Base-by-base conservation (phyloP, 2,797 vertebrate genomes). In the Rhinichthys osculus region DNA sequence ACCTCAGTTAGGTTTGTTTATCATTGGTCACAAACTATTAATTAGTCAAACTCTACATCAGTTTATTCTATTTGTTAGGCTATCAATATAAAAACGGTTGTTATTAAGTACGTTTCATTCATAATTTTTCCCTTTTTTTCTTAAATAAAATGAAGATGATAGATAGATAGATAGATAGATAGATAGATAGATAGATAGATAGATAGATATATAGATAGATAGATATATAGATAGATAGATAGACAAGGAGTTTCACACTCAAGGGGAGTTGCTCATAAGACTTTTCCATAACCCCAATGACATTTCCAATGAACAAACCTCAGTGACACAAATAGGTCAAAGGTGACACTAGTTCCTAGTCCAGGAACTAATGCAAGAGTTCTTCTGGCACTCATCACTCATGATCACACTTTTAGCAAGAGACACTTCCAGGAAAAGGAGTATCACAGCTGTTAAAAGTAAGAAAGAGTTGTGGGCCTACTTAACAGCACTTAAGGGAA, bases 341-440 rank as follows among this genome's bases (percentile, higher is more conserved):
- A 82, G 72, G 44, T 87, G 47, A 82, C n/a, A 8, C 7, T 17
- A 7, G 70, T 17, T 50, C 5, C 47, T 17, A 76, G 62, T 52
- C 72, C 66, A 82, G 38, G 33, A 21, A 44, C 27, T 47, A 71
- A 67, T 35, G n/a, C 40, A 38, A 71, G 27, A 78, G 62, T 44
- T 30, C 7, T 57, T 59, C 38, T 59, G 13, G n/a, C 17, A 42
- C 10, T 69, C 38, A 59, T 33, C 7, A 6, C 50, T 70, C 74
- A 62, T 21, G 27, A 30, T 62, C 66, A 79, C 50, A 78, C 27
- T 71, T 84, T 54, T 62, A 40, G 8, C 42, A 76, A 66, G 30
- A 83, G 57, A 59, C 64, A 59, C 66, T 78, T 85, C 83, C 30
- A 71, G 54, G 82, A 78, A 84, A 77, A 73, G 14, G 13, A 74